phyloP scores from a whole-genome alignment of 2,888 invertebrate genomes.

The Drosophila cognata region DNA sequence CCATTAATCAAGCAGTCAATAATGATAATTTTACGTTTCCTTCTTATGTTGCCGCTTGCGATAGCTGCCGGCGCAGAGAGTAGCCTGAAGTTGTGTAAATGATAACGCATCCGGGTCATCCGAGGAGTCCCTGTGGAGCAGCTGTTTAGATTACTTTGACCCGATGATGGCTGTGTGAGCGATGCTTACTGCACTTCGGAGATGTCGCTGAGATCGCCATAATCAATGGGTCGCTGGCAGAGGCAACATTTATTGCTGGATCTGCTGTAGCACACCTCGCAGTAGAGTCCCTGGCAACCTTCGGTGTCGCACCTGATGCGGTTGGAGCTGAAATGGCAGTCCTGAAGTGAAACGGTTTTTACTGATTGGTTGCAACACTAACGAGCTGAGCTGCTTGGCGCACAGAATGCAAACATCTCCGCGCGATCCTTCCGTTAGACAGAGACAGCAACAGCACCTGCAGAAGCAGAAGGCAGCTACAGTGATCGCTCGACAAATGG shows the following conservation, averaged over 20 bases:
- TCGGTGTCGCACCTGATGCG: conserved; percentile 87
- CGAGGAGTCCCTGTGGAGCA: conserved; percentile 76
- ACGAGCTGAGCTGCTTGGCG: conserved; percentile 39
- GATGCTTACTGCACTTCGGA: conserved; percentile 90
- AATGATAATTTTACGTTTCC: background rate
- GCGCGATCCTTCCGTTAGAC: background rate
- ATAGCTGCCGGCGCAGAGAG: background rate
- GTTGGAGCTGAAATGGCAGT: conserved; percentile 54
- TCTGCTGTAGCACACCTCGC: conserved; percentile 90
- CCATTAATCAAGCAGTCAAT: background rate
- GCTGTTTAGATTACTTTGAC: background rate
- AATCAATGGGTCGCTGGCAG: conserved; percentile 91
- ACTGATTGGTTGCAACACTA: conserved; percentile 30
- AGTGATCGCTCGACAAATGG: background rate
- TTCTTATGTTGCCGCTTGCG: background rate
- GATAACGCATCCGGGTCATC: conserved; percentile 65
- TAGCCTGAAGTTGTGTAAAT: conserved; percentile 6
- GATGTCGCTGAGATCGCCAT: conserved; percentile 91
- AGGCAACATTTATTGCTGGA: conserved; percentile 91
- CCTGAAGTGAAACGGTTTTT: conserved; percentile 5
- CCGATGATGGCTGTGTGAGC: background rate
- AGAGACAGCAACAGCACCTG: conserved; percentile 37
- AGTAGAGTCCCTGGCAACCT: conserved; percentile 90
- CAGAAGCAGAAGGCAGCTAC: background rate
- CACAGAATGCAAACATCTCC: conserved; percentile 49